phyloP scores from a whole-genome alignment of 2,113 vertebrate species.

The Archilochus colubris region DNA sequence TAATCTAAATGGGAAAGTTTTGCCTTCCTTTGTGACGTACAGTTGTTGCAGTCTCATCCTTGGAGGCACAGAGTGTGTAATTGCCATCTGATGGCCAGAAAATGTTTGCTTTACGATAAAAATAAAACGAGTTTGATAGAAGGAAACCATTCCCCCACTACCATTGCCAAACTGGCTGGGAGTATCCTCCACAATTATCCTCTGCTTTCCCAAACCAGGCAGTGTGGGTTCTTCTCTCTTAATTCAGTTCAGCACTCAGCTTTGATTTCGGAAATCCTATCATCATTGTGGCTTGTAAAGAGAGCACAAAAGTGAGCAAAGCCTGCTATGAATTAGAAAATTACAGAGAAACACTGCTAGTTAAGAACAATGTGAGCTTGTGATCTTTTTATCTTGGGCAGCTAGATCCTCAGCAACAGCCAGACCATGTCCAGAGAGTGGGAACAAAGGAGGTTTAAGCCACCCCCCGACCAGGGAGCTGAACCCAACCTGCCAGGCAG shows the following conservation, averaged over 20 bases:
- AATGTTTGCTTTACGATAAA: constrained; percentile 59
- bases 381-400: constrained; percentile 56
- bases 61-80: constrained; percentile 22
- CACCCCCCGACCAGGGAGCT: accelerated
- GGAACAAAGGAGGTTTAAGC: constrained; percentile 16
- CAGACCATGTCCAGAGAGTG: not conserved
- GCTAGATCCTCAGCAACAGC: not conserved
- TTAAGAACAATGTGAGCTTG: constrained; percentile 57
- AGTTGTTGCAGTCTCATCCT: not conserved
- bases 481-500: not conserved
- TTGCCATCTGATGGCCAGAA: constrained; percentile 36
- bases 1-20: constrained; percentile 51
- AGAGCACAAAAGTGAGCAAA: constrained; percentile 65
- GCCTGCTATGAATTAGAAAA: constrained; percentile 70
- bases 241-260: constrained; percentile 64
- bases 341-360: constrained; percentile 51
- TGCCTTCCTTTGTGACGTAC: constrained; percentile 2
- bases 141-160: constrained; percentile 3
- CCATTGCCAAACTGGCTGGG: not conserved
- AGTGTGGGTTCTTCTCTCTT: constrained; percentile 28
- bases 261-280: constrained; percentile 74
- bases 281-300: constrained; percentile 49
- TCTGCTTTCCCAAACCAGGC: not conserved
- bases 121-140: constrained; percentile 57
- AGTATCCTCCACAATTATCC: constrained; percentile 41